These are phyloP conservation scores for Glaucidium brasilianum DNA, from an alignment of 2,113 vertebrate species.

Conservation along the genomic window DNA sequence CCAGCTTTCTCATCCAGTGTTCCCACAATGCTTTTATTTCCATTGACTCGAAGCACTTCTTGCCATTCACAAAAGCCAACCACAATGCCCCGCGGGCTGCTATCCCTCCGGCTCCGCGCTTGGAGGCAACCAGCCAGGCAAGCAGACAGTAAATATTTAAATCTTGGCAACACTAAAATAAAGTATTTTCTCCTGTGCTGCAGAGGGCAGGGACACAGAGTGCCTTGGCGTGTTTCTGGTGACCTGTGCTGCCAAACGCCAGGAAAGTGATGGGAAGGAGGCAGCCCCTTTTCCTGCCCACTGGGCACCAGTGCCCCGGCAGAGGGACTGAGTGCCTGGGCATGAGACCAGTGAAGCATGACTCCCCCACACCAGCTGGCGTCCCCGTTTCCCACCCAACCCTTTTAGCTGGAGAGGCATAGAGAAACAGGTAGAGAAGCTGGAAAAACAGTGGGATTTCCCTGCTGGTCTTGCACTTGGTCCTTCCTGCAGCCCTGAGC, in stretches of 20 bases:
- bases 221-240: not conserved
- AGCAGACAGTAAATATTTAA: not conserved
- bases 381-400: not conserved
- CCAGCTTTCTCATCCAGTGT: slow-evolving; percentile 20
- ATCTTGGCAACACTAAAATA: not conserved
- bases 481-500: not conserved
- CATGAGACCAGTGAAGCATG: not conserved
- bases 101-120: not conserved
- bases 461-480: not conserved
- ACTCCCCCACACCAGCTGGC: rapidly evolving
- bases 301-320: not conserved
- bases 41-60: slow-evolving; percentile 59
- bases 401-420: not conserved
- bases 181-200: not conserved
- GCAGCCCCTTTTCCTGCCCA: rapidly evolving
- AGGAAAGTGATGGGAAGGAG: not conserved
- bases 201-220: not conserved
- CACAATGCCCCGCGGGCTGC: slow-evolving; percentile 31
- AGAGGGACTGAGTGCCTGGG: not conserved
- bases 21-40: slow-evolving; percentile 51
- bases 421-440: not conserved
- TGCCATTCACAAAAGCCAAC: slow-evolving; percentile 40
- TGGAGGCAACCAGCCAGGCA: not conserved
- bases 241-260: rapidly evolving
- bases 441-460: not conserved